Conservation (phyloP, 1,140 invertebrate genomes). For the Pseudoatta argentina region DNA sequence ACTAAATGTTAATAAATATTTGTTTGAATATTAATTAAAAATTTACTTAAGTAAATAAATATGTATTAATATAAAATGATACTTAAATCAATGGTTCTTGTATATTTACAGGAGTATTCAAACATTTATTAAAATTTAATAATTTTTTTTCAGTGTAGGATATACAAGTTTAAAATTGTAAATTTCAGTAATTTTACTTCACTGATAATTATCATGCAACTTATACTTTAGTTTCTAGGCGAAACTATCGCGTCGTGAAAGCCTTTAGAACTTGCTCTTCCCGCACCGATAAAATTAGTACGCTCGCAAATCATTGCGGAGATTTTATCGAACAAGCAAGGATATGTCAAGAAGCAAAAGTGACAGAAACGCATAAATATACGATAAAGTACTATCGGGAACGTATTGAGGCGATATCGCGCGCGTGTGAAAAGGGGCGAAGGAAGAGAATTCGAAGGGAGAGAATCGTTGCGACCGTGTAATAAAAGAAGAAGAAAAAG, state of each 20-base stretch:
- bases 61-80: too few species aligned
- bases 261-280: neutral
- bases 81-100: too few species aligned
- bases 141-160: too few species aligned
- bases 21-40: too few species aligned
- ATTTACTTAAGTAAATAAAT: too few species aligned
- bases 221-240: neutral
- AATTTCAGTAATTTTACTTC: neutral
- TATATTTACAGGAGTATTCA: too few species aligned
- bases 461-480: conserved; percentile 20
- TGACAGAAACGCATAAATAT: conserved; percentile 69
- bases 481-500: conserved; percentile 31
- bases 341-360: conserved; percentile 54
- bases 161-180: neutral
- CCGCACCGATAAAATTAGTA: neutral
- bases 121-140: too few species aligned
- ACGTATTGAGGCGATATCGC: conserved; percentile 66
- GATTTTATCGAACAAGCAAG: neutral
- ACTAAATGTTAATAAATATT: too few species aligned
- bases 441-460: conserved; percentile 7
- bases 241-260: neutral
- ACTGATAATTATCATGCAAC: neutral
- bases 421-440: conserved; percentile 36
- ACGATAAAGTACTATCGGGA: conserved; percentile 70
- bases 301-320: conserved; percentile 46